Conservation (phyloP, 2,797 vertebrate species). For the Buceros bicornis region DNA sequence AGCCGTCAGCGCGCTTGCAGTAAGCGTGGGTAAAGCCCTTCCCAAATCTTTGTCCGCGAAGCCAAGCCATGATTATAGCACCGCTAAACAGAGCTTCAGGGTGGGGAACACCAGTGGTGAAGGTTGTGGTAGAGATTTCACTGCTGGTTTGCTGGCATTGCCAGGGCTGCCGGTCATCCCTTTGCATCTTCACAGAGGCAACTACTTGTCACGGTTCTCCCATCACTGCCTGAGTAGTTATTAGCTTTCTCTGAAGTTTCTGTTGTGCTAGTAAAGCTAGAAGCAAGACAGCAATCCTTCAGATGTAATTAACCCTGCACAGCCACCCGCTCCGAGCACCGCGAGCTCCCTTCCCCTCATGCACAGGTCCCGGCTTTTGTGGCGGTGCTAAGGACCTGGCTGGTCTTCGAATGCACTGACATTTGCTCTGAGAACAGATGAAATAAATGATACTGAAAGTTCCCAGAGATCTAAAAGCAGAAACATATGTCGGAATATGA, state of each 20-base stretch:
- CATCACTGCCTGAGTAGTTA: background rate
- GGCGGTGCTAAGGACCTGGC: background rate
- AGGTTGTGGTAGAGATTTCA: background rate
- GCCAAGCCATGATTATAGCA: background rate
- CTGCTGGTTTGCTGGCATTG: background rate
- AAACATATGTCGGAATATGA: slow-evolving; percentile 67
- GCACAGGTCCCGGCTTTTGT: background rate
- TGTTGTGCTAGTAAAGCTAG: background rate
- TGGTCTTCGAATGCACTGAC: slow-evolving; percentile 2
- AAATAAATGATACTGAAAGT: background rate
- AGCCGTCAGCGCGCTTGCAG: too few relatives aligned
- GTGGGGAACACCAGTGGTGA: accelerated
- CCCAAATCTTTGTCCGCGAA: background rate
- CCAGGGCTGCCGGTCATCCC: background rate
- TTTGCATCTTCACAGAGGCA: background rate
- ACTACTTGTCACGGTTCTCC: background rate
- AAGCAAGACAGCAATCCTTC: background rate
- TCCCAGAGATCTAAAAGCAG: slow-evolving; percentile 60
- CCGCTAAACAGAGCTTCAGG: background rate
- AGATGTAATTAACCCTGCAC: background rate
- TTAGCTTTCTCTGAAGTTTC: background rate
- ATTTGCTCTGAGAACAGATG: background rate
- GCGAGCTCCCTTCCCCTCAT: background rate
- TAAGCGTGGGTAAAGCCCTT: too few relatives aligned
- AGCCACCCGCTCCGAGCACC: background rate